A percentile compares a stretch with the other conserved stretches of the same genome.
Conservation (phyloP, 2,797 vertebrate genomes). For the Rhinella marina region DNA sequence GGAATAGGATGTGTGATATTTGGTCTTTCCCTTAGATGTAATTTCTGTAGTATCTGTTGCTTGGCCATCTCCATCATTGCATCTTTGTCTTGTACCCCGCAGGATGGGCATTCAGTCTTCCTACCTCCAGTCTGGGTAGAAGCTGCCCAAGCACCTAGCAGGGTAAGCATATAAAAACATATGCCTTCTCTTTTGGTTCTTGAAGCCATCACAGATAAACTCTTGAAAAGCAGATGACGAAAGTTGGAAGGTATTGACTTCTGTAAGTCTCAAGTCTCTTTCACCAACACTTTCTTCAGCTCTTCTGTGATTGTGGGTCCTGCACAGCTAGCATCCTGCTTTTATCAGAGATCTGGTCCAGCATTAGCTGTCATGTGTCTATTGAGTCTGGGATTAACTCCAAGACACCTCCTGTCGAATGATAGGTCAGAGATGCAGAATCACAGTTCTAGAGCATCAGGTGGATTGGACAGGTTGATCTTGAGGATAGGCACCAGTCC, state of each 20-base stretch:
- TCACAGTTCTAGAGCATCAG: slow-evolving; percentile 35
- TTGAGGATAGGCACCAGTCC: slow-evolving; percentile 21
- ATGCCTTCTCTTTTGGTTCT: slow-evolving; percentile 48
- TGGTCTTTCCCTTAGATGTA: slow-evolving; percentile 88
- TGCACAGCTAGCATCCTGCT: slow-evolving; percentile 55
- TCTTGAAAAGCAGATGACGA: not conserved
- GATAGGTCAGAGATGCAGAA: slow-evolving; percentile 54
- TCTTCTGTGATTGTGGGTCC: slow-evolving; percentile 29
- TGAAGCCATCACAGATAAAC: slow-evolving; percentile 19
- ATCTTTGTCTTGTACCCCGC: slow-evolving; percentile 75
- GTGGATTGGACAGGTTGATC: slow-evolving; percentile 27
- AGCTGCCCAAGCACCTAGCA: slow-evolving; percentile 53
- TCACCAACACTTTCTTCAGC: slow-evolving; percentile 45
- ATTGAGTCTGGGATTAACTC: slow-evolving; percentile 59
- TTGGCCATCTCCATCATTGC: slow-evolving; percentile 87
- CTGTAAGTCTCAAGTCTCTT: slow-evolving; percentile 4
- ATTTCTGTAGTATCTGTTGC: slow-evolving; percentile 87
- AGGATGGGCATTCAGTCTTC: slow-evolving; percentile 76
- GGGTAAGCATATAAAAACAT: slow-evolving; percentile 48
- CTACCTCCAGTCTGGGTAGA: slow-evolving; percentile 49
- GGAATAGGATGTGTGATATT: slow-evolving; percentile 83
- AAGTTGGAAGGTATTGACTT: not conserved
- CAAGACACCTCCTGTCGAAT: slow-evolving; percentile 48
- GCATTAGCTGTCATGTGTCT: slow-evolving; percentile 62
- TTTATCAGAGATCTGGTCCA: slow-evolving; percentile 56